Evolutionary conservation across 2,113 vertebrate genomes (phyloP).

Genomic region (Regulus satrapa): DNA sequence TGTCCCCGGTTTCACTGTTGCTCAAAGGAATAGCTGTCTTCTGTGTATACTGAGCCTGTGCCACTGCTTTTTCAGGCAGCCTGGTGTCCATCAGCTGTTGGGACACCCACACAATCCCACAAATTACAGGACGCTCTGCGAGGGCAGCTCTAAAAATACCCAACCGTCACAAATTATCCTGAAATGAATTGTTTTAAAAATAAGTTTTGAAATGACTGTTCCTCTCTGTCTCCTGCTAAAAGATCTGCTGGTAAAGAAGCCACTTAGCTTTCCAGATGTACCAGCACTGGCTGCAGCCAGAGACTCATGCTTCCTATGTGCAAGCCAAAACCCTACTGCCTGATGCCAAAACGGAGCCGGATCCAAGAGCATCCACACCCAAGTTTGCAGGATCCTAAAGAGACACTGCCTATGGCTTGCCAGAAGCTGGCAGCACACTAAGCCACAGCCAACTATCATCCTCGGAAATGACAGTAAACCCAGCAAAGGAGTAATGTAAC

Average conservation of each 20-base stretch:
- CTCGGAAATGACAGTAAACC: neutral
- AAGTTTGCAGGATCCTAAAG: neutral
- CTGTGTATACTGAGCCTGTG: slow-evolving; percentile 51
- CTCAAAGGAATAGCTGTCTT: slow-evolving; percentile 24
- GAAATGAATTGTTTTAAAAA: slow-evolving; percentile 78
- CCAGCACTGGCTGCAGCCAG: slow-evolving; percentile 37
- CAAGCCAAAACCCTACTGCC: slow-evolving; percentile 18
- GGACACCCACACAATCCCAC: slow-evolving; percentile 71
- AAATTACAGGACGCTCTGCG: slow-evolving; percentile 73
- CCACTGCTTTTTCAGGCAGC: slow-evolving; percentile 56
- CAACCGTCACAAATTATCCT: slow-evolving; percentile 62
- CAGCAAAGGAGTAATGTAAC: neutral
- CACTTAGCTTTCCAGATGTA: slow-evolving; percentile 43
- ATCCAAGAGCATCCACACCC: slow-evolving; percentile 39
- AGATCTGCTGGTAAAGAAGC: slow-evolving; percentile 39
- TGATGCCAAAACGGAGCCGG: slow-evolving; percentile 26
- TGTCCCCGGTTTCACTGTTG: neutral
- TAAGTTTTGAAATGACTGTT: slow-evolving; percentile 66
- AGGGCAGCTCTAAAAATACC: slow-evolving; percentile 64
- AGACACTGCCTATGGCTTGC: neutral
- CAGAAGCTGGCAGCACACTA: neutral
- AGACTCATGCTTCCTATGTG: slow-evolving; percentile 15
- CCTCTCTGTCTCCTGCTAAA: slow-evolving; percentile 47
- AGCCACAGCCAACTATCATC: neutral
- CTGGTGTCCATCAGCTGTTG: slow-evolving; percentile 52